phyloP scores from a whole-genome alignment of 1,140 invertebrate species.

The Cydia fagiglandana region DNA sequence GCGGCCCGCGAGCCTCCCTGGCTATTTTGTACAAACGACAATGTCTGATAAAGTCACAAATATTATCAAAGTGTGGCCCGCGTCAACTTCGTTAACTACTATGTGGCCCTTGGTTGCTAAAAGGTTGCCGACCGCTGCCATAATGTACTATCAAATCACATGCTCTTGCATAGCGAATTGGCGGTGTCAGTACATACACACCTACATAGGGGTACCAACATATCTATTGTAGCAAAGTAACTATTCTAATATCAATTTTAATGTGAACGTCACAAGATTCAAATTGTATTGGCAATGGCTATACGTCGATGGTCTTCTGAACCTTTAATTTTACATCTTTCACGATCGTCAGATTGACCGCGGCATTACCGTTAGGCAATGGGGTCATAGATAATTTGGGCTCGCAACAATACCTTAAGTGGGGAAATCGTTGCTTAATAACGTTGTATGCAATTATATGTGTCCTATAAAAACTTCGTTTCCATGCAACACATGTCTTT shows the following conservation, averaged over 20 bases:
- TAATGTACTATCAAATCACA: conserved; percentile 13
- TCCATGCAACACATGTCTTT: no score
- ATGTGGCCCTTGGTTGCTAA: no score
- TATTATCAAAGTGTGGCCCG: no score
- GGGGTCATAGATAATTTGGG: conserved; percentile 25
- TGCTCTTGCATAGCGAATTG: conserved; percentile 8
- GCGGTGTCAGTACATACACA: neutral
- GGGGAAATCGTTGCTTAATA: neutral
- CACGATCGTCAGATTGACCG: neutral
- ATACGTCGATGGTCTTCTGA: neutral
- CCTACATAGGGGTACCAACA: no score
- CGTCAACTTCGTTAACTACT: no score
- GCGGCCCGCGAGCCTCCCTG: no score
- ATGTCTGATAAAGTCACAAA: no score
- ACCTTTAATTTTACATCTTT: neutral
- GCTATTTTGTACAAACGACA: no score
- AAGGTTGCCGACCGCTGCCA: no score
- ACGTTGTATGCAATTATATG: neutral
- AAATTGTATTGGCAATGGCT: neutral
- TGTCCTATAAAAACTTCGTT: no score
- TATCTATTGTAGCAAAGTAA: neutral
- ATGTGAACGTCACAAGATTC: neutral
- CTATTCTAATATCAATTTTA: neutral
- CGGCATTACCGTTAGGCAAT: conserved; percentile 1
- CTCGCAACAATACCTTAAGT: conserved; percentile 9